phyloP scores from a whole-genome alignment of 2,888 invertebrate genomes.

The Oscheius onirici region DNA sequence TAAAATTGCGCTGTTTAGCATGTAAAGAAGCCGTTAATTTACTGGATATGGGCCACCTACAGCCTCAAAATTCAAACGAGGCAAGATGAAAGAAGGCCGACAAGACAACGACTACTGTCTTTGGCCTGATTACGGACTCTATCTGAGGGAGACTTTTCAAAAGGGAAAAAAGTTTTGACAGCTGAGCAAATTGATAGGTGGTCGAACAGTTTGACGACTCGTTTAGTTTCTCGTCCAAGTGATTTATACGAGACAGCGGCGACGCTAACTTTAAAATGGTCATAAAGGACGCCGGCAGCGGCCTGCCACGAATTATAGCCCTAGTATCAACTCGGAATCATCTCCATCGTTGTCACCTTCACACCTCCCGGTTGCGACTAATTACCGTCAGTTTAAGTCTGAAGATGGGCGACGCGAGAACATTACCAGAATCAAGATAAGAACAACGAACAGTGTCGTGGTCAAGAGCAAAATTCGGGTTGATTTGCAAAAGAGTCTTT shows the following conservation, averaged over 20 bases:
- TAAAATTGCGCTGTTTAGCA: slow-evolving; percentile 18
- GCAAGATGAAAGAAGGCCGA: slow-evolving; percentile 20
- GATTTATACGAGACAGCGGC: slow-evolving; percentile 21
- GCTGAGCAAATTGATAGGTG: no score
- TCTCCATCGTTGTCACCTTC: background rate
- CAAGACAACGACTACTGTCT: background rate
- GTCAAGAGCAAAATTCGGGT: no score
- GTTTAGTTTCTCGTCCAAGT: slow-evolving; percentile 29
- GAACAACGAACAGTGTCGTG: no score
- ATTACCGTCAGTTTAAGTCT: no score
- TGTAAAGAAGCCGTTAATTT: slow-evolving; percentile 7
- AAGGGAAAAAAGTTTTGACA: background rate
- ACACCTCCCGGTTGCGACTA: no score
- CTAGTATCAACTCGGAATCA: slow-evolving; percentile 17
- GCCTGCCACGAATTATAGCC: slow-evolving; percentile 8
- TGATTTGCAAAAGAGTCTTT: no score
- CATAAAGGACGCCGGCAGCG: slow-evolving; percentile 19
- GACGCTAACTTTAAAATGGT: slow-evolving; percentile 31
- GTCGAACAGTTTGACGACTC: slow-evolving; percentile 1
- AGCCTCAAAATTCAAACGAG: slow-evolving; percentile 15
- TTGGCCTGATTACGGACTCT: background rate
- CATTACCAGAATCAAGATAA: no score
- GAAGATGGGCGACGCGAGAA: no score
- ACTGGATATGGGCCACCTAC: slow-evolving; percentile 19
- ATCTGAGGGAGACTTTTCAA: background rate